phyloP scores from a whole-genome alignment of 2,797 vertebrate genomes.

The Catostomus latipinnis region DNA sequence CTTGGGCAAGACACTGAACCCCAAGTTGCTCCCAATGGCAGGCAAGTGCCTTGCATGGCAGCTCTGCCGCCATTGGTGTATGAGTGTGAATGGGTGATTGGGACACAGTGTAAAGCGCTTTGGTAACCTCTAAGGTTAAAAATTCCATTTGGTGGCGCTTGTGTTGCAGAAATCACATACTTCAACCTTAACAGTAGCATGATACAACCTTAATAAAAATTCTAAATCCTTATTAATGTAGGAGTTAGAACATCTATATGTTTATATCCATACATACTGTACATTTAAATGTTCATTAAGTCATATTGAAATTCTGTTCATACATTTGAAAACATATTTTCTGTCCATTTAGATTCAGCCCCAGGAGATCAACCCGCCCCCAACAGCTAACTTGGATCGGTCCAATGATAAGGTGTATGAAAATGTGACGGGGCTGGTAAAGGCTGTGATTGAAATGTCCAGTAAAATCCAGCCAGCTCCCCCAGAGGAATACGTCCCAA shows the following conservation, averaged over 20 bases:
- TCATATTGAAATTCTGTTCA: neutral
- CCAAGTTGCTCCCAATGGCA: too few species aligned
- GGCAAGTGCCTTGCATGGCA: too few species aligned
- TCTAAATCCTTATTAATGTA: neutral
- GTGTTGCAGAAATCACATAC: too few species aligned
- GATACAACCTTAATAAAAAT: slow-evolving; percentile 3
- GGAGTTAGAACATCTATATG: neutral
- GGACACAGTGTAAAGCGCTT: too few species aligned
- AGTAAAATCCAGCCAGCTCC: slow-evolving; percentile 97
- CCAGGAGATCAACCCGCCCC: slow-evolving; percentile 97
- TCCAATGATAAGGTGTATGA: slow-evolving; percentile 98
- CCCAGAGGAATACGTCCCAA: slow-evolving; percentile 96
- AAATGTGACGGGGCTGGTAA: slow-evolving; percentile 96
- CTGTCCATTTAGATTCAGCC: slow-evolving; percentile 86
- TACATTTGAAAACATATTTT: slow-evolving; percentile 12
- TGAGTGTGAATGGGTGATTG: too few species aligned
- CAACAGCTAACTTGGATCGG: slow-evolving; percentile 96
- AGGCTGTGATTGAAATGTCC: slow-evolving; percentile 99
- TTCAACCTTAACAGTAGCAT: neutral
- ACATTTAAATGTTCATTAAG: neutral
- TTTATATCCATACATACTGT: neutral
- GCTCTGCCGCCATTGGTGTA: too few species aligned
- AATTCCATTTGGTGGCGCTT: too few species aligned
- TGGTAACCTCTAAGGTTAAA: too few species aligned
- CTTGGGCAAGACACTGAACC: too few species aligned